Base-by-base conservation (phyloP, 2,113 vertebrate species). In the Coturnix japonica region DNA sequence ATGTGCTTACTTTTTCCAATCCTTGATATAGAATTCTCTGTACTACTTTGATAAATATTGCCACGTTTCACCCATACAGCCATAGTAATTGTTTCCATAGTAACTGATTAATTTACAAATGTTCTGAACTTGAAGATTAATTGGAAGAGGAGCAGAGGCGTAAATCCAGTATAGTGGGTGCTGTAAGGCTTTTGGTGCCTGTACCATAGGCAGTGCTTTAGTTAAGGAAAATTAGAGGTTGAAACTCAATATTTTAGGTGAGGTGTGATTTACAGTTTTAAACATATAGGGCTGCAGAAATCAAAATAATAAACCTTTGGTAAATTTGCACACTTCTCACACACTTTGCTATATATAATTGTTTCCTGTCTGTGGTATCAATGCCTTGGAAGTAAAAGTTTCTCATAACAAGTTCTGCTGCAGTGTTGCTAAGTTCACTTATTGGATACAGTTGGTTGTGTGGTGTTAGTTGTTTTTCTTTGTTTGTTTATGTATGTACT, bases 191-290 rank as follows among this genome's bases (percentile, higher is more conserved):
- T 85, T 86, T 81, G 69, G 81, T 87, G 65, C 39, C 75, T 78
- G 30, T 57, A 37, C 72, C 69, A 15, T 35, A 64, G 46, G 67
- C 64, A 85, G 47, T 77, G 26, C 11, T 84, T 75, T 56, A 41
- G 69, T 57, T 81, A 67, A 83, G 73, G 73, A 91, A 91, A 95
- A 86, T n/a, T 26, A 79, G 61, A 51, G 30, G 18, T 53, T 72
- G 21, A 69, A 85, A 74, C 53, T 84, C 92, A 91, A 47, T 95
- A 95, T 95, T 86, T 88, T 75, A 93, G 90, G 80, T 86, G 90
- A 88, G 83, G 66, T 86, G 88, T 91, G 94, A 94, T 95, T 96
- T 94, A 90, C 88, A 77, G 56, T 54, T 57, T 65, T 70, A 91
- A 94, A 88, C 13, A 86, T 44, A 37, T 14, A 72, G 31, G 21